Conservation (phyloP, 2,888 invertebrate species). For the Tetheella fluctuosa region DNA sequence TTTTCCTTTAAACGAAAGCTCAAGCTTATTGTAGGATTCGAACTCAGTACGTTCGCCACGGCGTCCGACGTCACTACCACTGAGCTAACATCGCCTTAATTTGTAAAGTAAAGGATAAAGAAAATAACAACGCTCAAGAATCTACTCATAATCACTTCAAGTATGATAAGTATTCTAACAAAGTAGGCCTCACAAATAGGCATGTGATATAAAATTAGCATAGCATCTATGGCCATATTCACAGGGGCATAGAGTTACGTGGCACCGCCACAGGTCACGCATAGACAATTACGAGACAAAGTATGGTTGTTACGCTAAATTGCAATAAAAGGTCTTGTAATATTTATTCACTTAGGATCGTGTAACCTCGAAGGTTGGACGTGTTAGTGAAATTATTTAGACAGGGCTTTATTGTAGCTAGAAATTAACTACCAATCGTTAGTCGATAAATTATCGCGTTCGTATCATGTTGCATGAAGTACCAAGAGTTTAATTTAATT, state of each 20-base stretch:
- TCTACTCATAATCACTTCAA: not conserved
- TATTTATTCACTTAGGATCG: conserved; percentile 38
- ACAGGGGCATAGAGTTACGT: conserved; percentile 9
- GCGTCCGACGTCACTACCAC: too few relatives aligned
- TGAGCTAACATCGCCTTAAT: too few relatives aligned
- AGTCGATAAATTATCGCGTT: not conserved
- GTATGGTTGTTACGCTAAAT: conserved; percentile 37
- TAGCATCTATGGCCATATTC: not conserved
- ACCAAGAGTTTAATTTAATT: too few relatives aligned
- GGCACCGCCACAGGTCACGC: conserved; percentile 36
- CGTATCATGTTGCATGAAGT: too few relatives aligned
- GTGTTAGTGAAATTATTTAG: not conserved
- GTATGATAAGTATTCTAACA: not conserved
- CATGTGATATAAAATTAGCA: conserved; percentile 6
- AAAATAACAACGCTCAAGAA: too few relatives aligned
- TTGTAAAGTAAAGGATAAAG: not conserved
- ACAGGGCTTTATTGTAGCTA: not conserved
- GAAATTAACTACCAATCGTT: not conserved
- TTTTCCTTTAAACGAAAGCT: too few relatives aligned
- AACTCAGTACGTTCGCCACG: too few relatives aligned
- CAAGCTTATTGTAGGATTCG: too few relatives aligned
- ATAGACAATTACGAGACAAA: conserved; percentile 41
- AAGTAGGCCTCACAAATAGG: not conserved
- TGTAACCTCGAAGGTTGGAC: conserved; percentile 14
- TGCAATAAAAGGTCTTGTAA: conserved; percentile 36